A percentile compares a stretch with the other conserved stretches of the same genome.
Conservation (phyloP, 2,888 invertebrate genomes). For the Stramonita haemastoma region DNA sequence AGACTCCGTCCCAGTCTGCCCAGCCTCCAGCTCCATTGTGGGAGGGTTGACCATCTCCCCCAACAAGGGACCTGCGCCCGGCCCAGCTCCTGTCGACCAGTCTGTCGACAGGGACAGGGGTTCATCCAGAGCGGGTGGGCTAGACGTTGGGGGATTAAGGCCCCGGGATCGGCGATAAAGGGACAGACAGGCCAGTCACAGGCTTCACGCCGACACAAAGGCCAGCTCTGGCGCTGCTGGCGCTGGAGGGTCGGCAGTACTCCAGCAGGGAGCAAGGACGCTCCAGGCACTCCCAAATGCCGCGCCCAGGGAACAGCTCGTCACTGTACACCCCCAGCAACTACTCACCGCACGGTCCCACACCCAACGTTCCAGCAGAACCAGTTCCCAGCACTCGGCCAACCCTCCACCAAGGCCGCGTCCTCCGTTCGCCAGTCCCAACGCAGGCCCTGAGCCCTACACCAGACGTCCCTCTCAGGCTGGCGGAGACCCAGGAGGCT, state of each 20-base stretch:
- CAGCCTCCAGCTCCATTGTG: background rate
- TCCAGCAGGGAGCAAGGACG: background rate
- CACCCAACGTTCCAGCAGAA: background rate
- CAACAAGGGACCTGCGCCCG: background rate
- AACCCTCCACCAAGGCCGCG: background rate
- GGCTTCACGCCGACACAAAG: background rate
- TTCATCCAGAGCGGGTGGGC: background rate
- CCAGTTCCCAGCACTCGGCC: background rate
- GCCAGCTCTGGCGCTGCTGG: background rate
- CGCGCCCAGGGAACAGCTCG: background rate
- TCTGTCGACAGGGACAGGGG: too few species aligned
- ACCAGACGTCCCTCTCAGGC: background rate
- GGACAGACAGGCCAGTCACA: background rate
- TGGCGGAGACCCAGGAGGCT: background rate
- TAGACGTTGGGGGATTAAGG: background rate
- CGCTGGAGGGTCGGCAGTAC: background rate
- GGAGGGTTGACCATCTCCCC: background rate
- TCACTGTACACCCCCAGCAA: constrained; percentile 31
- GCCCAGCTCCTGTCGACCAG: background rate
- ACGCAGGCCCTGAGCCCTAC: background rate
- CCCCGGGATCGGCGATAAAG: background rate
- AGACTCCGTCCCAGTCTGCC: background rate
- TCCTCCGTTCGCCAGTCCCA: background rate
- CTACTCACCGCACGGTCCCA: constrained; percentile 22
- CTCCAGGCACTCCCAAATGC: background rate